These are phyloP conservation scores for Rhinoderma darwinii DNA, from an alignment of 2,113 vertebrate genomes.

Conservation along the genomic window DNA sequence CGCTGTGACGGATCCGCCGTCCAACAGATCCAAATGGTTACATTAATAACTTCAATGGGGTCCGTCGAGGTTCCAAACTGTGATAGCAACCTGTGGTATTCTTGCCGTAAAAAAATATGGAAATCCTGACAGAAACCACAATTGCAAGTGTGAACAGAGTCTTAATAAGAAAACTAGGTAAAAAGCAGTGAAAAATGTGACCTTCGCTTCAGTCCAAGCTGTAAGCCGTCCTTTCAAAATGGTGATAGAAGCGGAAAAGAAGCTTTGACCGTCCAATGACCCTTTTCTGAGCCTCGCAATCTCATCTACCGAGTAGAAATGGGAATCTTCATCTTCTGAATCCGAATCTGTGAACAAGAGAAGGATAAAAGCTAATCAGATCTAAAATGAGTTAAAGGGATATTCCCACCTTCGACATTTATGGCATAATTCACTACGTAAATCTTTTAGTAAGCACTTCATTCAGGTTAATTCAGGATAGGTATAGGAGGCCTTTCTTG, in stretches of 20 bases:
- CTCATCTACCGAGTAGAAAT: slow-evolving; percentile 76
- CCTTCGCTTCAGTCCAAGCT: slow-evolving; percentile 84
- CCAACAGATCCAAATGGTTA: background rate
- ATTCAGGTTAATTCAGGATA: too few species aligned
- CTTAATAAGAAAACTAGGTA: background rate
- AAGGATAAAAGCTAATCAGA: background rate
- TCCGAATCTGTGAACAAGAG: slow-evolving; percentile 77
- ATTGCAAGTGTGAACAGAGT: background rate
- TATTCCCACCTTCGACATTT: too few species aligned
- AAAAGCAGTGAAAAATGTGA: slow-evolving; percentile 61
- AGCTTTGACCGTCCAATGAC: slow-evolving; percentile 74
- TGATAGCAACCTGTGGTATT: background rate
- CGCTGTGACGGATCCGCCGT: background rate
- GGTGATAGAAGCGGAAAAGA: slow-evolving; percentile 79
- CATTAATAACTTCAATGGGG: background rate
- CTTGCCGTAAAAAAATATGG: background rate
- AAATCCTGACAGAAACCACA: background rate
- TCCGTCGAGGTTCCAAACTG: too few species aligned
- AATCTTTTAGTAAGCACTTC: too few species aligned
- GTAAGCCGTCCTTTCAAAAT: slow-evolving; percentile 84
- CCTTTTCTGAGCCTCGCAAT: slow-evolving; percentile 61
- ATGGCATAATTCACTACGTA: too few species aligned
- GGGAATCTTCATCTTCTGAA: slow-evolving; percentile 86
- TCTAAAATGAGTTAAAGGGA: too few species aligned
- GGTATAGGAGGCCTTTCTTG: too few species aligned